Evolutionary conservation across 2,113 vertebrate species (phyloP).

Genomic region (Lagopus leucura): DNA sequence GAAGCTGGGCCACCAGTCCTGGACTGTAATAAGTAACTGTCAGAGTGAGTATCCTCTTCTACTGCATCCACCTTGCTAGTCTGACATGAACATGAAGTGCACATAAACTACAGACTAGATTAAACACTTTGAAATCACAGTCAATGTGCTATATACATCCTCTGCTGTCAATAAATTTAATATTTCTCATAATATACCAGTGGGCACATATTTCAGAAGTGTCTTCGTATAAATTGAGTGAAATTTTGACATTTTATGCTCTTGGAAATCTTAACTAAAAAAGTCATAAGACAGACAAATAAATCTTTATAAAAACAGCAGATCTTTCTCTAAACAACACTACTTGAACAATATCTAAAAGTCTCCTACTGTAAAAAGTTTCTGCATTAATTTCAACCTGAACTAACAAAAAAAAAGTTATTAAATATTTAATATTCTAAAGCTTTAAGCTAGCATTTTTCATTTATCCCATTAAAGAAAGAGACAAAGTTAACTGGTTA

Average conservation of each 20-base stretch:
- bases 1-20: not conserved
- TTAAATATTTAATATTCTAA: not conserved
- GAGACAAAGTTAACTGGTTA: not conserved
- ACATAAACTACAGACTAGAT: not conserved
- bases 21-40: not conserved
- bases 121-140: not conserved
- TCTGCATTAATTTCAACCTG: not conserved
- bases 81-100: not conserved
- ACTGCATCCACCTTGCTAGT: not conserved
- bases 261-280: not conserved
- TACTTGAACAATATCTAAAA: not conserved
- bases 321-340: not conserved
- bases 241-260: too few relatives aligned
- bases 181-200: not conserved
- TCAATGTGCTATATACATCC: not conserved
- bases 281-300: not conserved
- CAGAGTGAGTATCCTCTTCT: not conserved
- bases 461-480: not conserved
- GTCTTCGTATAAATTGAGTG: not conserved
- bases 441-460: not conserved
- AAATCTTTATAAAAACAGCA: rapidly evolving
- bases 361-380: not conserved
- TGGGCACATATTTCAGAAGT: not conserved
- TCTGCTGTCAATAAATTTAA: not conserved
- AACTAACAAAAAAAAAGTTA: not conserved